Conservation (phyloP, 2,113 vertebrate genomes). For the Colistium nudipinnis region DNA sequence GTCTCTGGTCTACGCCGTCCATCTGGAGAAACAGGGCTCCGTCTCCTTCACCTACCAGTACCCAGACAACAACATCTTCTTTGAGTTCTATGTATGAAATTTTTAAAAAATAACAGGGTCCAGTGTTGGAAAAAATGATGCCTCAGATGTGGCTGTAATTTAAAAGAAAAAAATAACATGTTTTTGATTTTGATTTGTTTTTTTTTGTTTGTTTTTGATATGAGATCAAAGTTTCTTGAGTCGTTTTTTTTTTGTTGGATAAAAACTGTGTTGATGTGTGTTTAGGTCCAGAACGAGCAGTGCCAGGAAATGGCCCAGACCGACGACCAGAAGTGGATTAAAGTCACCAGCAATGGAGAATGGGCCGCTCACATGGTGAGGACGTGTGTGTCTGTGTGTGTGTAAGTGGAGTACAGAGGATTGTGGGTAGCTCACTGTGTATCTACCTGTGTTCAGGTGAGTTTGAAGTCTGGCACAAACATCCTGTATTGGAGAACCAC, state of each 20-base stretch:
- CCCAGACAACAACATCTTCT: constrained; percentile 97
- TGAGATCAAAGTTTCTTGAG: too few relatives aligned
- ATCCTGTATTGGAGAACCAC: constrained; percentile 98
- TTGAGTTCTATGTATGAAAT: constrained; percentile 99
- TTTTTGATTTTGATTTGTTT: too few relatives aligned
- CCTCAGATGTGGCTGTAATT: too few relatives aligned
- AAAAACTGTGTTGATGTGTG: background rate
- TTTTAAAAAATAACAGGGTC: too few relatives aligned
- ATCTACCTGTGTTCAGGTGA: constrained; percentile 81
- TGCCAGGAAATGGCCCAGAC: constrained; percentile 93
- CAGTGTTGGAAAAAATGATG: too few relatives aligned
- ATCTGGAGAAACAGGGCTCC: constrained; percentile 93
- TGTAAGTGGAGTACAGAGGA: background rate
- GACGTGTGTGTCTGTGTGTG: background rate
- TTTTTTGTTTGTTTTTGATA: too few relatives aligned
- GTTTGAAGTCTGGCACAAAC: constrained; percentile 93
- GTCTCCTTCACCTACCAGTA: constrained; percentile 97
- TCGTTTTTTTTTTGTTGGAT: background rate
- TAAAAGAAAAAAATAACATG: too few relatives aligned
- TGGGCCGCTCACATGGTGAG: constrained; percentile 93
- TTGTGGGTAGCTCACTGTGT: background rate
- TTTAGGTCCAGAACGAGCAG: constrained; percentile 96
- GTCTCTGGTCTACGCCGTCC: constrained; percentile 93
- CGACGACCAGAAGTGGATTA: constrained; percentile 93
- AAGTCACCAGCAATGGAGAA: constrained; percentile 88